Evolutionary conservation across 37 sponge, comb jelly and placozoan genomes (phyloP).

Genomic region (Oscarella lobularis): DNA sequence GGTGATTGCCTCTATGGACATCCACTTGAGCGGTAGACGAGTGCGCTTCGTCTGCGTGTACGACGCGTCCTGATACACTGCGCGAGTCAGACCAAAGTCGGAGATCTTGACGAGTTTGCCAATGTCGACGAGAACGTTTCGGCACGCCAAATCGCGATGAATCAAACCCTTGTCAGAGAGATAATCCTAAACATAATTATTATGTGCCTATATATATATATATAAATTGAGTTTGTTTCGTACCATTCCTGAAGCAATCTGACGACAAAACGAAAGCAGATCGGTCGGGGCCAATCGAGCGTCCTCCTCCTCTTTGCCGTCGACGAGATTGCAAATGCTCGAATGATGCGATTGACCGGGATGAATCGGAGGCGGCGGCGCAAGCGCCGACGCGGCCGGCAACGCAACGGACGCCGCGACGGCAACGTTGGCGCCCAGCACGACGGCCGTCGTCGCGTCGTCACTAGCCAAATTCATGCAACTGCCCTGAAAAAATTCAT

Average conservation of each 20-base stretch:
- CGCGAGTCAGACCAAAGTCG: background rate
- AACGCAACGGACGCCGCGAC: too few relatives aligned
- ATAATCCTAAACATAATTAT: conserved; percentile 7
- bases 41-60: background rate
- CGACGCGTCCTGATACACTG: background rate
- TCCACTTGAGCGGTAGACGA: background rate
- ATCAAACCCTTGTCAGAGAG: conserved; percentile 7
- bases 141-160: background rate
- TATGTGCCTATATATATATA: too few relatives aligned
- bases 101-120: background rate
- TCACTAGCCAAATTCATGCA: too few relatives aligned
- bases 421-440: too few relatives aligned
- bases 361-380: too few relatives aligned
- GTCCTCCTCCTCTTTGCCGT: too few relatives aligned
- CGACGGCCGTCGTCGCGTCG: too few relatives aligned
- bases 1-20: conserved; percentile 2
- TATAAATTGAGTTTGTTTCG: too few relatives aligned
- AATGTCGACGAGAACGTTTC: background rate
- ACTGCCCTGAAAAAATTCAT: too few relatives aligned
- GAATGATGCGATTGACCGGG: too few relatives aligned
- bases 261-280: background rate
- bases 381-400: too few relatives aligned
- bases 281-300: background rate
- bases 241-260: background rate
- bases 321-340: too few relatives aligned